Evolutionary conservation across 2,797 vertebrate genomes (phyloP), one percentile per base, ranked within the genome.

Genomic region (Chaenodraco wilsoni): DNA sequence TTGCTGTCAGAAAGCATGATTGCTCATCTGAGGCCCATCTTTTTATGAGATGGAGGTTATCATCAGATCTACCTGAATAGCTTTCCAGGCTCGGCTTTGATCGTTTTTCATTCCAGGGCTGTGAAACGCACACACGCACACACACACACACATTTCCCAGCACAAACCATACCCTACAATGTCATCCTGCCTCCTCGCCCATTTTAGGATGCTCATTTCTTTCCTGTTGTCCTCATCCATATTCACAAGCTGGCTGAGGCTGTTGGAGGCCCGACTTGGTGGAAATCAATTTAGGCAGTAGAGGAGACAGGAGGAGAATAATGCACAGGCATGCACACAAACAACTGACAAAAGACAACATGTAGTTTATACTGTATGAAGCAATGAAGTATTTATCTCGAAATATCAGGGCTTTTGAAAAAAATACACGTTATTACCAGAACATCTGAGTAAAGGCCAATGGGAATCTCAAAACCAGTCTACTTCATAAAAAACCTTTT

Each of bases 11-110:
- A 91, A 92, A 74, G 89, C 95, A 95, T 95, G 95, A 97, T 97
- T 97, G 97, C 97, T 97, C 95, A 96, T 96, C 94, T 93, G 95
- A 95, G 95, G 95, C 95, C 93, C 94, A 94, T 94, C 90, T 92
- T 81, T 86, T 92, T 90, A 93, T 93, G 90, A 91, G 93, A 95
- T 89, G 89, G 88, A 88, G 89, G 89, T 89, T 92, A 93, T 94
- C 91, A 90, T 92, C 91, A 87, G 84, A 91, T 92, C 90, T 91
- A 93, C 89, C 91, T 92, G 88, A 93, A 93, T 91, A 83, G 89
- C 87, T 92, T 91, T 86, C 85, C 82, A 19, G 86, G 82, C 87
- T 85, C 78, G 62, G 82, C 87, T 91, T 94, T 92, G 91, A 93
- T 93, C 81, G 89, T 91, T 94, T 94, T 93, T 91, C 91, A 94